Percentiles rank a stretch among this genome's conserved stretches.
Evolutionary conservation across 2,888 invertebrate species (phyloP).

Genomic region (Linyphia triangularis): DNA sequence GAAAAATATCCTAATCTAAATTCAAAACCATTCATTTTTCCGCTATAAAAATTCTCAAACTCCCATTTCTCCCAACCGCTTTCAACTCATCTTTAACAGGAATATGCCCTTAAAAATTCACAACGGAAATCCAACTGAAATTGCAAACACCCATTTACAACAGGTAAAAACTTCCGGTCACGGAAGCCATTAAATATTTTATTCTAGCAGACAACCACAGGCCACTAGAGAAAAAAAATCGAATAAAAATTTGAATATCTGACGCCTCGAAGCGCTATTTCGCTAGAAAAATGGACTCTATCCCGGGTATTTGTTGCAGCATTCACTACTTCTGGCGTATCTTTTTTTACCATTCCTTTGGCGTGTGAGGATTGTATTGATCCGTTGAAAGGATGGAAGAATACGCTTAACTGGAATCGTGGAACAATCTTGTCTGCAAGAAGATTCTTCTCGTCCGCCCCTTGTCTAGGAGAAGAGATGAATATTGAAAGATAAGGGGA

Average conservation of each 20-base stretch:
- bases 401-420: constrained; percentile 67
- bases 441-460: constrained; percentile 16
- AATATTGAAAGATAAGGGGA: constrained; percentile 58
- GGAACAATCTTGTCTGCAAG: constrained; percentile 70
- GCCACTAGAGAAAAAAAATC: background rate
- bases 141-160: no score
- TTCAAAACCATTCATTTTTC: no score
- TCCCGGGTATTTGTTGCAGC: constrained; percentile 30
- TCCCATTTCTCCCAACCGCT: no score
- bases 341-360: constrained; percentile 1
- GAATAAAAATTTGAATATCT: constrained; percentile 21
- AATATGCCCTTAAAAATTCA: no score
- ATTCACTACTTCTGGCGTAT: background rate
- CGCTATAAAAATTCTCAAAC: no score
- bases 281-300: constrained; percentile 7
- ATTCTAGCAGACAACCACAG: background rate
- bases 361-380: constrained; percentile 58
- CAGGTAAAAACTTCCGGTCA: constrained; percentile 6
- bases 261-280: constrained; percentile 2
- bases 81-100: no score
- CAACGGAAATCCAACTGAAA: no score
- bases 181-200: constrained; percentile 16
- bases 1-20: no score
- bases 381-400: constrained; percentile 67
- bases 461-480: constrained; percentile 8